Conservation (phyloP, 2,888 invertebrate species). For the Formica aserva region DNA sequence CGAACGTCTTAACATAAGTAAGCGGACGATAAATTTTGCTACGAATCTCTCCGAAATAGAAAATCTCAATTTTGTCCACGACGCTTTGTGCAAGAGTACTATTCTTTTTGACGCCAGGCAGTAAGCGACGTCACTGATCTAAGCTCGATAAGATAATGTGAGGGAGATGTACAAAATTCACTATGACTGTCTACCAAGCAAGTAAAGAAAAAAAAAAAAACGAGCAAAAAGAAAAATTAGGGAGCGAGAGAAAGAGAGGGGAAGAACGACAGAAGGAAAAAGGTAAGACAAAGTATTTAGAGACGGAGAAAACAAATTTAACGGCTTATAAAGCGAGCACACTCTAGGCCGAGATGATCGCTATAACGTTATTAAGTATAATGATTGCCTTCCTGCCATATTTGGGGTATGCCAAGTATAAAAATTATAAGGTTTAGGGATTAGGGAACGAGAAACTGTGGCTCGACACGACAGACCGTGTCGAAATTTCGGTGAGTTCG, state of each 20-base stretch:
- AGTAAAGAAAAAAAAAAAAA: constrained; percentile 54
- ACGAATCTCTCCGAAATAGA: constrained; percentile 23
- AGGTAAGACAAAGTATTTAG: constrained; percentile 43
- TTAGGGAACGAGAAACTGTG: constrained; percentile 75
- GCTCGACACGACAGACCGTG: constrained; percentile 68
- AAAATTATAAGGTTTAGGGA: constrained; percentile 86
- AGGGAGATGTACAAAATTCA: constrained; percentile 78
- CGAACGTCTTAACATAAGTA: neutral
- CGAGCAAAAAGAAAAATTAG: constrained; percentile 51
- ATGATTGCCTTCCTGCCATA: constrained; percentile 89
- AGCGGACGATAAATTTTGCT: constrained; percentile 16
- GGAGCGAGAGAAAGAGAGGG: constrained; percentile 31
- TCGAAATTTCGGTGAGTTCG: constrained; percentile 72
- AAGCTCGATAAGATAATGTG: constrained; percentile 52
- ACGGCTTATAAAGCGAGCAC: constrained; percentile 68
- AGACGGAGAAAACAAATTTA: constrained; percentile 52
- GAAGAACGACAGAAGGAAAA: constrained; percentile 40
- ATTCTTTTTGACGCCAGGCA: constrained; percentile 43
- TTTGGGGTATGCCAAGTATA: constrained; percentile 88
- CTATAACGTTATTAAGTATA: constrained; percentile 86
- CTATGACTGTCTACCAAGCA: constrained; percentile 73
- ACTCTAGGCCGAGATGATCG: constrained; percentile 80
- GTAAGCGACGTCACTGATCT: constrained; percentile 52
- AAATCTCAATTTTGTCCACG: constrained; percentile 45
- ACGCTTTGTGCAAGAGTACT: constrained; percentile 44